Evolutionary conservation across 1,140 invertebrate species (phyloP).

Genomic region (Ostrea edulis): DNA sequence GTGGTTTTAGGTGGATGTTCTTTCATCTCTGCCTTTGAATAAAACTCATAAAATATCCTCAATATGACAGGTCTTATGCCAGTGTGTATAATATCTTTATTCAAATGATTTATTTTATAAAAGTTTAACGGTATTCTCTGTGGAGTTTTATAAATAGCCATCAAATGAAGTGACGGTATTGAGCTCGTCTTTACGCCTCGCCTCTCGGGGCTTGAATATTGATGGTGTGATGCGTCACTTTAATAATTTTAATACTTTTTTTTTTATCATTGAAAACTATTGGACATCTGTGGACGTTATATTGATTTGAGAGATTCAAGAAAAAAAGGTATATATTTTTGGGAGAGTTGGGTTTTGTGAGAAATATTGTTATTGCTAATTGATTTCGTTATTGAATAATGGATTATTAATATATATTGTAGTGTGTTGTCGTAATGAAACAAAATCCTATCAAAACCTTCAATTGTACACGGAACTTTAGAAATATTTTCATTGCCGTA

Average conservation of each 20-base stretch:
- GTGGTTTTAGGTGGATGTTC: slow-evolving; percentile 23
- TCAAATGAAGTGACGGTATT: slow-evolving; percentile 13
- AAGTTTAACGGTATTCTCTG: slow-evolving; percentile 22
- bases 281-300: slow-evolving; percentile 20
- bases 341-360: background rate
- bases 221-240: slow-evolving; percentile 19
- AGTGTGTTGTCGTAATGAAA: background rate
- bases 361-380: background rate
- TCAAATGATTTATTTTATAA: slow-evolving; percentile 26
- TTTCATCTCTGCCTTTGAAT: slow-evolving; percentile 30
- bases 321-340: background rate
- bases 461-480: background rate
- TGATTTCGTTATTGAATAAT: background rate
- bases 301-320: background rate
- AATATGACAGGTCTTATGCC: slow-evolving; percentile 36
- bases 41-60: slow-evolving; percentile 17
- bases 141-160: background rate
- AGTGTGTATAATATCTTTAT: slow-evolving; percentile 19
- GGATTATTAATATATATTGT: background rate
- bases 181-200: slow-evolving; percentile 14
- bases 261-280: slow-evolving; percentile 13
- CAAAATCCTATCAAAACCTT: background rate
- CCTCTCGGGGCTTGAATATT: slow-evolving; percentile 9
- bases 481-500: background rate
- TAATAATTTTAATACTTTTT: slow-evolving; percentile 23